These are phyloP conservation scores for Tricholauxania praeusta DNA, from an alignment of 2,888 invertebrate species.

Conservation along the genomic window DNA sequence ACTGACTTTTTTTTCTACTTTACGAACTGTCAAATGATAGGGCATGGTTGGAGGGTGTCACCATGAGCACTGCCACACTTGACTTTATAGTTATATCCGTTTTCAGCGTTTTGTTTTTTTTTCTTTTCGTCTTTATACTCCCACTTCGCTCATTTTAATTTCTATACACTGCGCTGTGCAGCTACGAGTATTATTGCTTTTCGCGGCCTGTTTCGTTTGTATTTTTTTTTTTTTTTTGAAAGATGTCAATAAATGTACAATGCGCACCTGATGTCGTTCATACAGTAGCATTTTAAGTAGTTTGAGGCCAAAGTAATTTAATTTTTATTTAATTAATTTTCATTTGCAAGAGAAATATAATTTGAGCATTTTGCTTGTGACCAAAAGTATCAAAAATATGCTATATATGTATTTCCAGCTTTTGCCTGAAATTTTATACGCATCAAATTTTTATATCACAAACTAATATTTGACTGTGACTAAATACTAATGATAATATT, in stretches of 20 bases:
- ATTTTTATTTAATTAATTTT: too few relatives aligned
- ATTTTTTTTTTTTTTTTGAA: conserved; percentile 11
- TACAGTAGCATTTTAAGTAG: too few relatives aligned
- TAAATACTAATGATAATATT: too few relatives aligned
- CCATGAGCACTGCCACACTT: conserved; percentile 43
- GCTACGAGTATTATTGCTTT: neutral
- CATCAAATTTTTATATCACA: too few relatives aligned
- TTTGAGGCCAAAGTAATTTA: too few relatives aligned
- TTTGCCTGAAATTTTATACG: too few relatives aligned
- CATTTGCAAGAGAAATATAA: too few relatives aligned
- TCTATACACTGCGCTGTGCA: conserved; percentile 2
- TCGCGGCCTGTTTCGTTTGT: too few relatives aligned
- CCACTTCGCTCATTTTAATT: conserved; percentile 42
- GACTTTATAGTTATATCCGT: conserved; percentile 45
- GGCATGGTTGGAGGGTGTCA: neutral
- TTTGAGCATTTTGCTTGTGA: too few relatives aligned
- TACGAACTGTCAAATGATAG: neutral
- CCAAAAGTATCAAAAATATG: too few relatives aligned
- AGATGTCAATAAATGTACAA: conserved; percentile 33
- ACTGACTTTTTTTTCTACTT: conserved; percentile 12
- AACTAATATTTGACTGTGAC: too few relatives aligned
- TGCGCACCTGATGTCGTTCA: conserved; percentile 6
- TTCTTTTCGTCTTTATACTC: conserved; percentile 50
- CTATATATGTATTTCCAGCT: too few relatives aligned
- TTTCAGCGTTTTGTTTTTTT: neutral